Conservation (phyloP, 2,113 vertebrate species). For the Dendrocopos noguchii region DNA sequence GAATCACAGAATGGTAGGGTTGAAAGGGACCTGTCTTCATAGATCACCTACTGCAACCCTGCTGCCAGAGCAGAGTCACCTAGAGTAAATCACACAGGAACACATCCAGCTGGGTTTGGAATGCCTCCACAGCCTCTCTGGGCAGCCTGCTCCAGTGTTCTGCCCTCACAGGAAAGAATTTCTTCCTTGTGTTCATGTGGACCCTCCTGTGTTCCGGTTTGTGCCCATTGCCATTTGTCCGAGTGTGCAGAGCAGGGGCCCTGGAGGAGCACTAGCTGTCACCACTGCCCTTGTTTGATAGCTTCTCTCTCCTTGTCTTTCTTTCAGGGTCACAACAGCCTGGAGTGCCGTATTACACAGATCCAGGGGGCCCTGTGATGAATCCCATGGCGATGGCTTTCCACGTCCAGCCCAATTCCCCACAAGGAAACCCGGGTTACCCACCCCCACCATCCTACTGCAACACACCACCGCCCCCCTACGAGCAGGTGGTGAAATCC, state of each 20-base stretch:
- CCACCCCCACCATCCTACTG: slow-evolving; percentile 94
- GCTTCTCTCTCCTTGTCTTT: neutral
- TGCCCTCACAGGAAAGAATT: too few species aligned
- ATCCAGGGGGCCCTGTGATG: slow-evolving; percentile 80
- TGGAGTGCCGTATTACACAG: slow-evolving; percentile 86
- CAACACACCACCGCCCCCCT: slow-evolving; percentile 93
- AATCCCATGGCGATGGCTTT: slow-evolving; percentile 83
- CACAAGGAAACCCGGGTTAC: slow-evolving; percentile 85
- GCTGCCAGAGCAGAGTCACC: too few species aligned
- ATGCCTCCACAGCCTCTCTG: too few species aligned
- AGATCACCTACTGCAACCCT: too few species aligned
- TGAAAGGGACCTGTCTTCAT: too few species aligned
- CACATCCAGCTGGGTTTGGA: too few species aligned
- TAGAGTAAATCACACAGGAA: too few species aligned
- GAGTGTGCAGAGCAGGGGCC: neutral
- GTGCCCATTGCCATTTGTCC: too few species aligned
- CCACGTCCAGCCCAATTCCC: slow-evolving; percentile 83
- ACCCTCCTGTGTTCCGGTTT: too few species aligned
- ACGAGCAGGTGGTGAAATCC: slow-evolving; percentile 92
- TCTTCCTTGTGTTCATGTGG: too few species aligned
- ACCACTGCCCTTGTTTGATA: neutral
- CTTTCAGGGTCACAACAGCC: slow-evolving; percentile 88
- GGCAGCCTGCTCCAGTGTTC: too few species aligned
- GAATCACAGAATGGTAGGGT: too few species aligned
- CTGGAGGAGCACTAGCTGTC: neutral